phyloP scores from a whole-genome alignment of 1,140 invertebrate species.

The Chlorops oryzae region DNA sequence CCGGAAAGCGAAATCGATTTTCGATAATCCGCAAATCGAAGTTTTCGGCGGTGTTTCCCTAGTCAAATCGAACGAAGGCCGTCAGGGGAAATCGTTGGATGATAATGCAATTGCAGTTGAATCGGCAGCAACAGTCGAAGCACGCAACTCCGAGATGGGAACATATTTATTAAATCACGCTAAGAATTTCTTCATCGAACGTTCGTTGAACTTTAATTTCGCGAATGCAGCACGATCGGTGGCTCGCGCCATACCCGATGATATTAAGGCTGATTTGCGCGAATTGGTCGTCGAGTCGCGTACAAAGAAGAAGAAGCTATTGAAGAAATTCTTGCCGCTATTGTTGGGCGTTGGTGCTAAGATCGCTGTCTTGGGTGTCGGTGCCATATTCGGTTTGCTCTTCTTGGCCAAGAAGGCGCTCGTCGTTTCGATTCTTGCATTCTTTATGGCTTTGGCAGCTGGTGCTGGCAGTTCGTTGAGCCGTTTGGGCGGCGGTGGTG shows the following conservation, averaged over 20 bases:
- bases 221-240: slow-evolving; percentile 53
- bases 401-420: slow-evolving; percentile 63
- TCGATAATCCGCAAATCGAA: slow-evolving; percentile 55
- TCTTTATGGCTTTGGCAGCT: slow-evolving; percentile 53
- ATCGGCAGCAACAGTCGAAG: slow-evolving; percentile 49
- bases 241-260: slow-evolving; percentile 48
- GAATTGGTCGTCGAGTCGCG: slow-evolving; percentile 58
- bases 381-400: slow-evolving; percentile 56
- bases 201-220: slow-evolving; percentile 54
- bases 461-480: slow-evolving; percentile 55
- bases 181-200: slow-evolving; percentile 54
- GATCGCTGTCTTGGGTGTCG: slow-evolving; percentile 52
- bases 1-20: slow-evolving; percentile 57
- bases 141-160: slow-evolving; percentile 56
- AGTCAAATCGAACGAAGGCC: slow-evolving; percentile 49
- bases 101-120: slow-evolving; percentile 48
- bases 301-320: slow-evolving; percentile 58
- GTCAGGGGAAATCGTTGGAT: slow-evolving; percentile 43
- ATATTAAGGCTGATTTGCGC: slow-evolving; percentile 52
- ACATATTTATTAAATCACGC: slow-evolving; percentile 54
- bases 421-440: slow-evolving; percentile 56
- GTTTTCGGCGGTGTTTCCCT: slow-evolving; percentile 55
- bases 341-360: slow-evolving; percentile 58
- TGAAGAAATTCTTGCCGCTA: slow-evolving; percentile 55
- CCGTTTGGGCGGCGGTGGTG: slow-evolving; percentile 40